Percentiles rank a stretch among this genome's conserved stretches.
Conservation (phyloP, 2,888 invertebrate genomes). For the Biston betularia region DNA sequence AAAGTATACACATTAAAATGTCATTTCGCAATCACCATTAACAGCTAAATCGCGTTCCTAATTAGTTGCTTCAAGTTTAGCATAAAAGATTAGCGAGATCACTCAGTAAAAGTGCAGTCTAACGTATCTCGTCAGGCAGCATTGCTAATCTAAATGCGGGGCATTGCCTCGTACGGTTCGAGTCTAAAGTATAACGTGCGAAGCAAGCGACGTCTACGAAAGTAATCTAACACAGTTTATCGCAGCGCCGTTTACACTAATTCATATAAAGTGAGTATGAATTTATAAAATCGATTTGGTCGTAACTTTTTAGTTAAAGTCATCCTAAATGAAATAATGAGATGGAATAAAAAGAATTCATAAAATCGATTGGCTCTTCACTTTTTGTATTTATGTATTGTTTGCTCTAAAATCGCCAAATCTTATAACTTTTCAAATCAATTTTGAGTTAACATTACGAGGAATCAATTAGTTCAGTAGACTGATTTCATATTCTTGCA, state of each 20-base stretch:
- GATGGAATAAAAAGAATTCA: too few relatives aligned
- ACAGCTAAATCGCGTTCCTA: not conserved
- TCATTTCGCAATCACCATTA: slow-evolving; percentile 10
- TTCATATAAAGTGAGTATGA: too few relatives aligned
- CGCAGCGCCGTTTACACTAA: too few relatives aligned
- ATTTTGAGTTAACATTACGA: not conserved
- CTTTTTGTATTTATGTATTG: too few relatives aligned
- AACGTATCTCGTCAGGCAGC: slow-evolving; percentile 35
- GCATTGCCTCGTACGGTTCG: slow-evolving; percentile 11
- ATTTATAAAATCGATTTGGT: too few relatives aligned
- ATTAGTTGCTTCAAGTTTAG: slow-evolving; percentile 6
- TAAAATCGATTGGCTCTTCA: too few relatives aligned
- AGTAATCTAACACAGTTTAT: too few relatives aligned
- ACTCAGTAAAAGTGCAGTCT: slow-evolving; percentile 26
- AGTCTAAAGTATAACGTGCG: not conserved
- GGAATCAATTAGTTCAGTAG: slow-evolving; percentile 14
- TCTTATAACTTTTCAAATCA: slow-evolving; percentile 2
- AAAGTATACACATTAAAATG: not conserved
- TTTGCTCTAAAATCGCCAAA: not conserved
- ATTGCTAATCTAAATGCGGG: slow-evolving; percentile 32
- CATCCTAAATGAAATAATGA: too few relatives aligned
- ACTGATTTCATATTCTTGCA: slow-evolving; percentile 12
- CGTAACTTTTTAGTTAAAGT: too few relatives aligned
- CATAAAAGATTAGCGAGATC: slow-evolving; percentile 1
- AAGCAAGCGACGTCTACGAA: too few relatives aligned